These are phyloP conservation scores for Lophius piscatorius DNA, from an alignment of 2,113 vertebrate species.

Conservation along the genomic window DNA sequence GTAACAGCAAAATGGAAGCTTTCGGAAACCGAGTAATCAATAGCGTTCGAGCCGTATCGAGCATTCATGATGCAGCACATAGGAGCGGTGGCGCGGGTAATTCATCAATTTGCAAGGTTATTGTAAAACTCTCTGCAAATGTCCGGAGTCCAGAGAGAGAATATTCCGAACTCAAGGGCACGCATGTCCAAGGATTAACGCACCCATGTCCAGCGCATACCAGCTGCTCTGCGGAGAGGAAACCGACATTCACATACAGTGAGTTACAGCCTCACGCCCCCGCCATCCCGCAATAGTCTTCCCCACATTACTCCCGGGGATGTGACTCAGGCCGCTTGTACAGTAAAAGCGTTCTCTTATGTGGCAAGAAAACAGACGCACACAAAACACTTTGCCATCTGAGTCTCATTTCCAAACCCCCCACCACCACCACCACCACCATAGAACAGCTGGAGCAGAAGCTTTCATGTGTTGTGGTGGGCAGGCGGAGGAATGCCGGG, in stretches of 20 bases:
- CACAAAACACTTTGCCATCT: constrained; percentile 70
- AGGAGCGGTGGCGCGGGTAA: constrained; percentile 7
- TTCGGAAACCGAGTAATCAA: constrained; percentile 46
- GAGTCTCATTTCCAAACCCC: constrained; percentile 69
- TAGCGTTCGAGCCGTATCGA: constrained; percentile 34
- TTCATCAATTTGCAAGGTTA: constrained; percentile 9
- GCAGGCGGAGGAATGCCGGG: constrained; percentile 65
- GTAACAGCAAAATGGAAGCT: constrained; percentile 32
- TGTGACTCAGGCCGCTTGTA: constrained; percentile 65
- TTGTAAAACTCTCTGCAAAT: constrained; percentile 26
- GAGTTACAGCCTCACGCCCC: constrained; percentile 42
- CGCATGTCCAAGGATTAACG: constrained; percentile 13
- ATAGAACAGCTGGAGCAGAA: constrained; percentile 70
- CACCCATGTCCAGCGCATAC: constrained; percentile 12
- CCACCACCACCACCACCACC: too few relatives aligned
- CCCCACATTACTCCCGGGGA: constrained; percentile 56
- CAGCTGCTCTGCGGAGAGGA: constrained; percentile 26
- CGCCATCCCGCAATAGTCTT: constrained; percentile 40
- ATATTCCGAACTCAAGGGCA: background rate
- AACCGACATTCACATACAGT: constrained; percentile 37
- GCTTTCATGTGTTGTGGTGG: constrained; percentile 73
- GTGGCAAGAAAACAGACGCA: constrained; percentile 61
- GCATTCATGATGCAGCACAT: constrained; percentile 42
- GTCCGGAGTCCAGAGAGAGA: background rate
- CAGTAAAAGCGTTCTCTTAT: constrained; percentile 68